Conservation (phyloP, 2,113 vertebrate species). For the Datnioides undecimradiatus region DNA sequence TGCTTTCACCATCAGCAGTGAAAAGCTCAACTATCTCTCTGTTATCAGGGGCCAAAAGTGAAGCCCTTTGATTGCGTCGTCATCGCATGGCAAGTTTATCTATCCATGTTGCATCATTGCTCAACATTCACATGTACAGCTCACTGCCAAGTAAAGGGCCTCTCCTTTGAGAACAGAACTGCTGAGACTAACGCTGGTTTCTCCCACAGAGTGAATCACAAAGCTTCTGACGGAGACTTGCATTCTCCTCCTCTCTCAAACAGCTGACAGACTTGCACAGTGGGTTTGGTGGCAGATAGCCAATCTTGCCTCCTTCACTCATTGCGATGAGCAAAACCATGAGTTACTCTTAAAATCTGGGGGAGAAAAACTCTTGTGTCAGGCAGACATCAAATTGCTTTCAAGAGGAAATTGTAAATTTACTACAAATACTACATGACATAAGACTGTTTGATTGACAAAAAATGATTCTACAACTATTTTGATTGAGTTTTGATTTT, state of each 20-base stretch:
- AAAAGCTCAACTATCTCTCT: slow-evolving; percentile 4
- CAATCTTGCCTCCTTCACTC: slow-evolving; percentile 49
- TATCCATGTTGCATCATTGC: slow-evolving; percentile 65
- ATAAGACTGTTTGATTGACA: not conserved
- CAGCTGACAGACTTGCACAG: slow-evolving; percentile 65
- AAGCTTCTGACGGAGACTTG: slow-evolving; percentile 31
- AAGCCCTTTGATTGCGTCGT: slow-evolving; percentile 59
- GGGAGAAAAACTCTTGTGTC: not conserved
- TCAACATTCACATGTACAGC: slow-evolving; percentile 57
- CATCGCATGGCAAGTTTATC: slow-evolving; percentile 61
- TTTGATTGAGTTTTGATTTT: not conserved
- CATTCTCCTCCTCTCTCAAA: slow-evolving; percentile 50
- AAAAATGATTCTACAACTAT: not conserved
- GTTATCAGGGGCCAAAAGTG: slow-evolving; percentile 47
- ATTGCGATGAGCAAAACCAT: slow-evolving; percentile 28
- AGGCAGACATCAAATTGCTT: not conserved
- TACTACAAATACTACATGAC: not conserved
- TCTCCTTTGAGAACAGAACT: slow-evolving; percentile 40
- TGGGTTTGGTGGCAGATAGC: slow-evolving; percentile 42
- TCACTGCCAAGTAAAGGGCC: slow-evolving; percentile 40
- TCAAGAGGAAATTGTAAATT: not conserved
- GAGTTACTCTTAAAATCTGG: slow-evolving; percentile 16
- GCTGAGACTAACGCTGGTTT: slow-evolving; percentile 38
- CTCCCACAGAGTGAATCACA: slow-evolving; percentile 66
- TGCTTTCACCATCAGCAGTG: slow-evolving; percentile 35